Conservation (phyloP, 2,888 invertebrate species). For the Drosophila prolongata region DNA sequence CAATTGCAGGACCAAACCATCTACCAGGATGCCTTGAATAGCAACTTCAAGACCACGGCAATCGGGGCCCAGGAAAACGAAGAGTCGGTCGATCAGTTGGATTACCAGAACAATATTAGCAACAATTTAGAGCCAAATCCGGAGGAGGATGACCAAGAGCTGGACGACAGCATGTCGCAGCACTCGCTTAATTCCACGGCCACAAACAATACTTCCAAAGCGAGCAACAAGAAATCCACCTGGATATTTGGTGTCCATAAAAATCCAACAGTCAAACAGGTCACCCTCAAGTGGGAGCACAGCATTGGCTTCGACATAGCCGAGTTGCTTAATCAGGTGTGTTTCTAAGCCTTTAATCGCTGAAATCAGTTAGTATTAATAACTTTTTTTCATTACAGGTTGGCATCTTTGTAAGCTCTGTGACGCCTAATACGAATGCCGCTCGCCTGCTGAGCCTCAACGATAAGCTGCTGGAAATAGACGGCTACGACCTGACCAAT, state of each 20-base stretch:
- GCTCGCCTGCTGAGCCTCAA: conserved; percentile 71
- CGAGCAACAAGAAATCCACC: conserved; percentile 66
- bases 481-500: conserved; percentile 83
- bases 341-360: rapidly evolving
- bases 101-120: conserved; percentile 71
- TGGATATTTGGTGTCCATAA: conserved; percentile 84
- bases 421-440: conserved; percentile 78
- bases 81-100: conserved; percentile 45
- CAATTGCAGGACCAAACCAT: conserved; percentile 49
- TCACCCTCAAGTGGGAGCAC: conserved; percentile 80
- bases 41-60: conserved; percentile 73
- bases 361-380: not conserved
- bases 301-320: conserved; percentile 80
- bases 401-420: conserved; percentile 82
- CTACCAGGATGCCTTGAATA: conserved; percentile 68
- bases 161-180: conserved; percentile 60
- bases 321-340: conserved; percentile 79
- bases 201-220: conserved; percentile 56
- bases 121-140: conserved; percentile 33
- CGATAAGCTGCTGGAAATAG: conserved; percentile 83
- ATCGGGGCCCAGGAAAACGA: conserved; percentile 55
- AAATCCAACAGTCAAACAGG: conserved; percentile 84
- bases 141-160: conserved; percentile 30
- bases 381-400: conserved; percentile 34
- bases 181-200: conserved; percentile 68